Percentiles rank a stretch among this genome's conserved stretches.
Evolutionary conservation across 2,797 vertebrate genomes (phyloP).

Genomic region (Spinus olivaceus): DNA sequence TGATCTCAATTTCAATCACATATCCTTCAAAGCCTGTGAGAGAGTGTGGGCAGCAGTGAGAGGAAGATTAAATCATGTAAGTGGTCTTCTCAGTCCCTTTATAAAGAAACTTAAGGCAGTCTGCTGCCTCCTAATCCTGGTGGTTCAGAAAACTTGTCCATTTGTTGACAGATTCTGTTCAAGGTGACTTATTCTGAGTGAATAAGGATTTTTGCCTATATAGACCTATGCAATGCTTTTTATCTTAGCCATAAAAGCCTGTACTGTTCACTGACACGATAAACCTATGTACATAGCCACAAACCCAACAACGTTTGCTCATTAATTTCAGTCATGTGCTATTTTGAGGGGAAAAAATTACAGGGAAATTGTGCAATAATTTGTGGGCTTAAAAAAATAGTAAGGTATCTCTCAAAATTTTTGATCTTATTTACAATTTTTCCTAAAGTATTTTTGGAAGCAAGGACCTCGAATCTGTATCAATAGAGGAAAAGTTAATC

Average conservation of each 20-base stretch:
- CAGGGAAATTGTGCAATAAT: neutral
- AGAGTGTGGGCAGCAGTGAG: neutral
- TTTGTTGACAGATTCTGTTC: neutral
- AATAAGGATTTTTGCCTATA: neutral
- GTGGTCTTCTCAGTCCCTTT: neutral
- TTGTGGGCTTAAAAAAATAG: neutral
- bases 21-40: neutral
- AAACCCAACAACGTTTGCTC: neutral
- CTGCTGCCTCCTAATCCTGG: neutral
- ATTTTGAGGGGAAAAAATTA: neutral
- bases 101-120: neutral
- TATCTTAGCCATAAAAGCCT: neutral
- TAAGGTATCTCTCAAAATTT: neutral
- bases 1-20: neutral
- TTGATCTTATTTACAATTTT: neutral
- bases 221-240: neutral
- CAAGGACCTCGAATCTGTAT: neutral
- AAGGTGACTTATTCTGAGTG: neutral
- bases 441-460: conserved; percentile 4
- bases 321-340: neutral
- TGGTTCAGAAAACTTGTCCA: neutral
- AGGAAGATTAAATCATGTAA: neutral
- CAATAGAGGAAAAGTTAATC: neutral
- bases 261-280: neutral
- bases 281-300: neutral